Evolutionary conservation across 2,888 invertebrate species (phyloP).

Genomic region (Antheraea assamensis): DNA sequence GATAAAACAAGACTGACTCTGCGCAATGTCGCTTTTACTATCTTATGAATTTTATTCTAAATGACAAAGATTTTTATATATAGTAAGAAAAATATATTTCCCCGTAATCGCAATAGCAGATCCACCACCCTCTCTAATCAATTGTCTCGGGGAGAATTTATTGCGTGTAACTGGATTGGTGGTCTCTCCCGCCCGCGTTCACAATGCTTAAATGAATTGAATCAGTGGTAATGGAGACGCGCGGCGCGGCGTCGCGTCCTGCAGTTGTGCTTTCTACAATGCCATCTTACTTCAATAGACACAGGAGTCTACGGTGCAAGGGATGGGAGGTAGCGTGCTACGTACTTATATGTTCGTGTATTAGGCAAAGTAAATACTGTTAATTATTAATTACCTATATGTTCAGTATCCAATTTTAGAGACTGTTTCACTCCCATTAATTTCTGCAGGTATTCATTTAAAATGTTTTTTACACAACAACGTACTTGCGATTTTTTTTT

Average conservation of each 20-base stretch:
- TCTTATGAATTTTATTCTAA: not conserved
- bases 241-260: constrained; percentile 8
- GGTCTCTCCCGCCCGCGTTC: constrained; percentile 15
- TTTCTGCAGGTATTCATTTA: too few species aligned
- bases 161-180: constrained; percentile 25
- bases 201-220: constrained; percentile 31
- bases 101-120: not conserved
- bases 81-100: not conserved
- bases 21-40: too few species aligned
- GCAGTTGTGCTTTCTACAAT: constrained; percentile 27
- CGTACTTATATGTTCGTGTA: not conserved
- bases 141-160: constrained; percentile 14
- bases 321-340: not conserved
- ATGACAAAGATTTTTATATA: not conserved
- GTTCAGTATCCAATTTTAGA: too few species aligned
- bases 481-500: too few species aligned
- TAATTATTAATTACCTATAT: too few species aligned
- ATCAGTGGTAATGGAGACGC: constrained; percentile 40
- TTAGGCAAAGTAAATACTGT: not conserved
- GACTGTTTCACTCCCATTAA: too few species aligned
- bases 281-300: constrained; percentile 22
- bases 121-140: constrained; percentile 13
- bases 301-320: constrained; percentile 7
- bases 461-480: too few species aligned
- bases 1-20: too few species aligned